Evolutionary conservation across 2,113 vertebrate species (phyloP), one percentile per base, ranked within the genome.

Genomic region (Ochotona curzoniae): DNA sequence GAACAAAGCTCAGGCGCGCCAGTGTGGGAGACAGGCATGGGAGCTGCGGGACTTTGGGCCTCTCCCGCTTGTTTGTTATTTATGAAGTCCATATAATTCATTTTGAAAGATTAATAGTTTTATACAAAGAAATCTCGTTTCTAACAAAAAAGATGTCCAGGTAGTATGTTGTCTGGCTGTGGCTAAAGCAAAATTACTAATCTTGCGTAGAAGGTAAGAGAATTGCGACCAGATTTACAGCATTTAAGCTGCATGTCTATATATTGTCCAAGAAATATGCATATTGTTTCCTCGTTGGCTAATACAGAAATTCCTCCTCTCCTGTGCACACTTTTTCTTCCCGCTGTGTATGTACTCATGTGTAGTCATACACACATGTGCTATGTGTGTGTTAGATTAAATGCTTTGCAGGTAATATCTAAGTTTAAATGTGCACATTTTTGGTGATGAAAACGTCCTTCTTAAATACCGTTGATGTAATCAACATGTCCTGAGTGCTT

Each of bases 41-140:
- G 2, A 57, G 15, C 54, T 57, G 14, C 15, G 14, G 18, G 54
- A 18, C 54, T 57, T 15, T 57, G 54, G 14, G 54, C 54, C 54
- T 57, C 14, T 57, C 18, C 54, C 54, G 18, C n/a, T 88, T 51
- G 80, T 47, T 85, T 71, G 82, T 21, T 78, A 23, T 75, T 30
- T 79, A 38, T 35, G 61, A 88, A 85, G 69, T 4, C 61, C 51
- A 26, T 78, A 64, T 76, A 84, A 79, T 35, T 49, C 54, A 64
- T 60, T 94, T 75, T 87, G 70, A 54, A 94, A 84, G 32, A 75
- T 70, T 38, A 30, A 30, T 57, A 76, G 32, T 87, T 57, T 85
- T 47, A 54, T 44, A 18, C 26, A 28, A 54, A 47, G 35, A 60
- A 67, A 8, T 85, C 57, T 32, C 25, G 30, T 23, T 26, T 87